Evolutionary conservation across 2,797 vertebrate genomes (phyloP), one percentile per base, ranked within the genome.

Genomic region (Centroberyx gerrardi): DNA sequence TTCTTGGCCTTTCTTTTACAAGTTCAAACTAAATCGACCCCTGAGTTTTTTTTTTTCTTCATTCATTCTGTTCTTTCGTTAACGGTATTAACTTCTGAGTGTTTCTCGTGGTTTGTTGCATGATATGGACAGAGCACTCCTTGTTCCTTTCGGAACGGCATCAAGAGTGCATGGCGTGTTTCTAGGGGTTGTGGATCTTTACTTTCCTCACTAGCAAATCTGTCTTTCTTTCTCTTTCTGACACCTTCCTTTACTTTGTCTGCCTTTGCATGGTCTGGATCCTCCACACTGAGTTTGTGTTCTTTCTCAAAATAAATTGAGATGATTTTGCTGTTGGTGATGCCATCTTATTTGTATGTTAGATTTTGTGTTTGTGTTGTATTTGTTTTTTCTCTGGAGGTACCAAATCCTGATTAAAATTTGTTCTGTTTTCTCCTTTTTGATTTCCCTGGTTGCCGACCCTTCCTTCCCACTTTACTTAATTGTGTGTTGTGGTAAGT

Each of bases 401-500:
- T 95, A 96, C 93, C 88, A 83, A 87, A 89, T 94, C 96, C 96
- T 97, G 96, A 99, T 98, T 97, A 97, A 96, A 99, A 96, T 97
- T 93, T 97, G 96, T 97, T 99, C 96, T 99, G 96, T 99, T 99
- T 96, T 99, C 96, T 97, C 96, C 88, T 83, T 96, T 96, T 97
- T 97, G 88, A 93, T 97, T 94, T 95, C 94, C 96, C 97, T 94
- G 98, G 97, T 97, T 97, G 97, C 97, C 95, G 98, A 98, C 93
- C 96, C 95, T 96, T 97, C 94, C 96, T 97, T 95, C 96, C 97
- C 94, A 97, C 97, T 98, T 98, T 97, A 97, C 97, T 98, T 99
- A 94, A 97, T 98, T 99, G 96, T 99, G 96, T 99, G 92, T 98
- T 98, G 96, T 99, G 98, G 98, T 99, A 99, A 99, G 98, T 99